Conservation (phyloP, 1,140 invertebrate species). For the Stenopsyche tienmushanensis region DNA sequence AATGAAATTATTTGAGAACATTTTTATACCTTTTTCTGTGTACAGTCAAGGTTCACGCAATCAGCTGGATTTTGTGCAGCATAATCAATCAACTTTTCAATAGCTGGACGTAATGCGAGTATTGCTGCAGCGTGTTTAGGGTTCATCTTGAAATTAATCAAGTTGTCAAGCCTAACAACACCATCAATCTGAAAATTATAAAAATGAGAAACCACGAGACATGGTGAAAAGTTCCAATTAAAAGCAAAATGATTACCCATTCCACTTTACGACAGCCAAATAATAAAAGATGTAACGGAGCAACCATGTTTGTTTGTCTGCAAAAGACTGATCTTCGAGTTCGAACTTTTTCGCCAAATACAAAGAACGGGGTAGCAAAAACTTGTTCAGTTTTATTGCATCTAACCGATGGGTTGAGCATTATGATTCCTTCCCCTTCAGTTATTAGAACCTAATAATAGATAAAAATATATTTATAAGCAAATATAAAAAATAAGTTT, state of each 20-base stretch:
- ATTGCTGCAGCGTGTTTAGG: conserved; percentile 75
- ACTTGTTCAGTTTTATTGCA: conserved; percentile 81
- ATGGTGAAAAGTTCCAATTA: background rate
- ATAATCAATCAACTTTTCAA: conserved; percentile 82
- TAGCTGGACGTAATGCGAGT: conserved; percentile 79
- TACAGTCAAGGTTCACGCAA: conserved; percentile 58
- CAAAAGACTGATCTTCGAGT: conserved; percentile 90
- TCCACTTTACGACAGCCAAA: conserved; percentile 91
- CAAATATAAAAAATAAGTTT: background rate
- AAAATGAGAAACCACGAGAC: background rate
- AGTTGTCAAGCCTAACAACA: conserved; percentile 80
- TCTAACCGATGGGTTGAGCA: conserved; percentile 97
- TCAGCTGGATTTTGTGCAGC: conserved; percentile 77
- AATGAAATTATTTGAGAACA: conserved; percentile 6
- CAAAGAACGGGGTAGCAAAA: conserved; percentile 94
- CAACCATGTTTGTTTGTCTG: conserved; percentile 97
- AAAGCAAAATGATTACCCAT: conserved; percentile 48
- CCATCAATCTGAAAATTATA: conserved; percentile 57
- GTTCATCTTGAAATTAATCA: conserved; percentile 90
- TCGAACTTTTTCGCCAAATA: conserved; percentile 97
- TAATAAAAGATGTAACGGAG: conserved; percentile 88
- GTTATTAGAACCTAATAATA: conserved; percentile 79
- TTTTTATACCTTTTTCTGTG: conserved; percentile 52
- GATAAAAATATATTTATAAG: conserved; percentile 8
- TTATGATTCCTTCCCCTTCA: conserved; percentile 89